A percentile compares a stretch with the other conserved stretches of the same genome.
Evolutionary conservation across 2,888 invertebrate species (phyloP).

Genomic region (Lutraria lutraria): DNA sequence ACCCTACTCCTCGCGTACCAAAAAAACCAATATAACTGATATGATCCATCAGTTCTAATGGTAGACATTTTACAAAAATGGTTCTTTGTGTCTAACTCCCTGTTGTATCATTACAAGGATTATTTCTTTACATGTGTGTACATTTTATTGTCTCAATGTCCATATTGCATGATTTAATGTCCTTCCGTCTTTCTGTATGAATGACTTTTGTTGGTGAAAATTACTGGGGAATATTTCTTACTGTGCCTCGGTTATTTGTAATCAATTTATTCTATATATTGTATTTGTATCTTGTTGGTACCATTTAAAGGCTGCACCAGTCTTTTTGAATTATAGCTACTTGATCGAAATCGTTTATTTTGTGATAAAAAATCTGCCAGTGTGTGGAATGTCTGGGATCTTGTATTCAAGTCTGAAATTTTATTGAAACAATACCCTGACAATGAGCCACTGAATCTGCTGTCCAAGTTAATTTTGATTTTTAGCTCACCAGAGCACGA

Average conservation of each 20-base stretch:
- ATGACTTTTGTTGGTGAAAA: neutral
- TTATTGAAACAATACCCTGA: too few species aligned
- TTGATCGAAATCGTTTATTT: too few species aligned
- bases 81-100: neutral
- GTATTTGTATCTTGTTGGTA: too few species aligned
- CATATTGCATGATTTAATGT: conserved; percentile 4
- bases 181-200: neutral
- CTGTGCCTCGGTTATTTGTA: neutral
- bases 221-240: neutral
- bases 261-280: neutral
- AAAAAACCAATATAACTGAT: neutral
- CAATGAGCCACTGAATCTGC: too few species aligned
- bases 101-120: neutral
- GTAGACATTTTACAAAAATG: neutral
- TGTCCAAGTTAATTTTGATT: too few species aligned
- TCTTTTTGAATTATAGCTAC: too few species aligned
- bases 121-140: neutral
- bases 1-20: neutral
- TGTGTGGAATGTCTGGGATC: too few species aligned
- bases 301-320: too few species aligned
- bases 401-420: too few species aligned
- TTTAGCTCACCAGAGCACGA: too few species aligned
- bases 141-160: neutral
- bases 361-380: too few species aligned
- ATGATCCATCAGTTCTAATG: conserved; percentile 9